Evolutionary conservation across 35 echinoderm and acorn worm species (phyloP).

Genomic region (Nesometra sesokonis): DNA sequence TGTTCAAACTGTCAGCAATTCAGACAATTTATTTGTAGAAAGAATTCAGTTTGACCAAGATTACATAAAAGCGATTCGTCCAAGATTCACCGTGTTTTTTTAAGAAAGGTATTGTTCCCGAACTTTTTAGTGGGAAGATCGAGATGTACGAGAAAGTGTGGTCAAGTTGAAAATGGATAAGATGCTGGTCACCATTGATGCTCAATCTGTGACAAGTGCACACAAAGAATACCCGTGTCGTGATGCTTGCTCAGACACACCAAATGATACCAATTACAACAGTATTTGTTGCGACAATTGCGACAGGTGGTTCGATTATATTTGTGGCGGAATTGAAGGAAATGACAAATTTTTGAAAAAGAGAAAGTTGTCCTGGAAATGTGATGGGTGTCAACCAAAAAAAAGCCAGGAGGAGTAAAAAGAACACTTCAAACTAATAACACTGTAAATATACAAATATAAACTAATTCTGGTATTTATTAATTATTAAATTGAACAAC

Average conservation of each 20-base stretch:
- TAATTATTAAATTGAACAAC: no score
- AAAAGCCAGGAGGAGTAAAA: no score
- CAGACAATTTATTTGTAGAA: slow-evolving; percentile 46
- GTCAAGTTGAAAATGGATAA: neutral
- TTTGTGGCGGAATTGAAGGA: no score
- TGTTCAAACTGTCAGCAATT: slow-evolving; percentile 12
- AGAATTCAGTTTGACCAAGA: slow-evolving; percentile 11
- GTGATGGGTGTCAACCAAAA: no score
- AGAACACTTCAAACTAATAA: no score
- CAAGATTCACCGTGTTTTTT: slow-evolving; percentile 25
- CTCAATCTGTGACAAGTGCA: neutral
- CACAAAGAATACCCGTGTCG: neutral
- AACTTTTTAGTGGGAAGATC: slow-evolving; percentile 4
- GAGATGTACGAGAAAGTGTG: neutral
- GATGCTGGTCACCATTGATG: neutral
- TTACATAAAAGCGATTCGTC: slow-evolving; percentile 3
- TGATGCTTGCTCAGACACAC: neutral
- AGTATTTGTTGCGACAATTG: no score
- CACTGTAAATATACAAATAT: no score
- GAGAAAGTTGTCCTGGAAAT: no score
- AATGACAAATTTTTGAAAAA: no score
- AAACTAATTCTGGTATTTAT: no score
- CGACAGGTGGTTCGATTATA: no score
- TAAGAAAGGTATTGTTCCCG: slow-evolving; percentile 13
- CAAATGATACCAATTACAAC: no score